Base-by-base conservation (phyloP, 2,888 invertebrate species). In the Pollenia angustigena region DNA sequence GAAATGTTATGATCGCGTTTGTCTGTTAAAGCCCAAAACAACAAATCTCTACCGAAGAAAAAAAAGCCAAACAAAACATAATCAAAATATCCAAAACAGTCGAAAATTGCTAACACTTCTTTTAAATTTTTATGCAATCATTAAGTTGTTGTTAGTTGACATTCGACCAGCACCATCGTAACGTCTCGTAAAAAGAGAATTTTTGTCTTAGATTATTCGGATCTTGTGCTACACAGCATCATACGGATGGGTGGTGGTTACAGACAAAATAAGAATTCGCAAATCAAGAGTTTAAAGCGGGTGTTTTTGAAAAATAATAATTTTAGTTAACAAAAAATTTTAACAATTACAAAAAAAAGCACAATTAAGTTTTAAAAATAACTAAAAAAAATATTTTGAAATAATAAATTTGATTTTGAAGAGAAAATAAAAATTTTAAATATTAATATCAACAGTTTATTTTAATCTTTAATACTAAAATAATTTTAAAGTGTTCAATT, bases 91-190 rank as follows among this genome's bases (percentile, higher is more conserved):
- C 66, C 72, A 88, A 89, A 68, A 75, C 80, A 74, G 64, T 89
- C 88, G 89, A 90, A 90, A 90, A 84, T 81, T 60, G 84, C 89
- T 90, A 91, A 90, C 90, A 92, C 91, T 92, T 92, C 92, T 92
- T 92, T 93, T 92, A 93, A 93, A 93, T 90, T 91, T 92, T 91
- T 91, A 90, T 91, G 92, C 92, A 91, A 91, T 91, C 91, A 90
- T 89, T 85, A 90, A 90, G 87, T 88, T 90, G 90, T 89, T 90
- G 91, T 93, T 92, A 93, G 93, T 93, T 91, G 91, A 89, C 89
- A 89, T 88, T 89, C 89, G 90, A 89, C 89, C 89, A 89, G 90
- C 90, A 89, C 81, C 88, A 89, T 89, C 90, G 91, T 90, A 90
- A 88, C 89, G 85, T 89, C 87, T 88, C 66, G 12, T 60, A 74